Evolutionary conservation across 1,140 invertebrate genomes (phyloP), one percentile per base, ranked within the genome.

Genomic region (Bombus picipes): DNA sequence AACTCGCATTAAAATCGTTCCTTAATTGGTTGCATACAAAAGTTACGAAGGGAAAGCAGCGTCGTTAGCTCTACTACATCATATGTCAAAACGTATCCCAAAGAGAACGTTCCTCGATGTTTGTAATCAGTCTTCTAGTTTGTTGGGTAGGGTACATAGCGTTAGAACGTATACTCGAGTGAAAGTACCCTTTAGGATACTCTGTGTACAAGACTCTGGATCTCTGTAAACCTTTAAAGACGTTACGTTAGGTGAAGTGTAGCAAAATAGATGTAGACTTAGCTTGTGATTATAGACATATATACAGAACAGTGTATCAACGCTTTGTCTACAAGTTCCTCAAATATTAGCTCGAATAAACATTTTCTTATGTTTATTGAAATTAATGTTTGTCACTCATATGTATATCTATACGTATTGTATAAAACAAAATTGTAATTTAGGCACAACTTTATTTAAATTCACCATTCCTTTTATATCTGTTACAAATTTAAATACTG

Each of bases 101-200:
- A 87, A 62, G 53, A 18, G 76, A 57, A 59, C 39, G 86, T 59
- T 32, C 28, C 70, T 71, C 83, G 70, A 79, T 90, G 87, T 90
- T 88, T 85, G 85, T 87, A 90, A 75, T 75, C 73, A 75, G 87
- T 89, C 87, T 83, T 39, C 39, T 66, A 81, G 85, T 68, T 88
- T 88, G 88, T 87, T 87, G 79, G 73, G 18, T 32, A 91, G 53
- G 59, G 77, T 91, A 90, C 76, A 81, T 83, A 83, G 62, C 47
- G 74, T 78, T 81, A 53, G 59, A 53, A 65, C 39, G 59, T 78
- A 59, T 22, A 78, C 73, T 39, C 57, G 39, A 59, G 66, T 43
- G 82, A 81, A 88, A 87, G 73, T 88, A 72, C 75, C 79, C 79
- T 87, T 86, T 88, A 77, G 37, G 57, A 41, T 65, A 37, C 37